Percentiles rank a stretch among this genome's conserved stretches.
Evolutionary conservation across 1,140 invertebrate species (phyloP).

Genomic region (Leptinotarsa texana): DNA sequence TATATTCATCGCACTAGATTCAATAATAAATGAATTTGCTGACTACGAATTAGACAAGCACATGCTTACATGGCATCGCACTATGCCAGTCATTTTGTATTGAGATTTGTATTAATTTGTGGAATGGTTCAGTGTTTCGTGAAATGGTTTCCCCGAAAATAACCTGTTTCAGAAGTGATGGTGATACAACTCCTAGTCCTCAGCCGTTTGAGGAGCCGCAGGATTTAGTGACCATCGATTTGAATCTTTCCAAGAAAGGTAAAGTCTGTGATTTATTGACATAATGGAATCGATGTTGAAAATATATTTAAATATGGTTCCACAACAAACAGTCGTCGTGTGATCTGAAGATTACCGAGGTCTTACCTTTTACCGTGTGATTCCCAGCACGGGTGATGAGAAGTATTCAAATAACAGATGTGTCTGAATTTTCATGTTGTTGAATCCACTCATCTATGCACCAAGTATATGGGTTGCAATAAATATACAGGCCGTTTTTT

Average conservation of each 20-base stretch:
- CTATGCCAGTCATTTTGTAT: neutral
- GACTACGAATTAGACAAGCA: neutral
- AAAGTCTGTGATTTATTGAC: conserved; percentile 22
- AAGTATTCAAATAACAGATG: no score
- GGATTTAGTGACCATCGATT: conserved; percentile 50
- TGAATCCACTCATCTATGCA: no score
- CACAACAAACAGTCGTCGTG: no score
- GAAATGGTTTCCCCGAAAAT: conserved; percentile 30
- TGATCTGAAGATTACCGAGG: no score
- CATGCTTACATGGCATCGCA: neutral
- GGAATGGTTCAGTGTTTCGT: neutral
- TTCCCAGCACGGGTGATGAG: no score
- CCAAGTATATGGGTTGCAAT: no score
- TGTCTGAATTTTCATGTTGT: no score
- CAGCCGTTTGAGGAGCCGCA: conserved; percentile 49
- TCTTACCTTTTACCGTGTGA: no score
- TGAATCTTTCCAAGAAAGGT: conserved; percentile 38
- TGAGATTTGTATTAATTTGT: neutral
- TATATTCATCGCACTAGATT: neutral
- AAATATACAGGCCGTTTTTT: no score
- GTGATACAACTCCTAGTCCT: conserved; percentile 40
- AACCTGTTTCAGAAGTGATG: neutral
- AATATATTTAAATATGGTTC: no score
- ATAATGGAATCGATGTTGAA: no score
- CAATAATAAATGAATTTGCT: conserved; percentile 4